Conservation (phyloP, 2,113 vertebrate species). For the Danionella cerebrum region DNA sequence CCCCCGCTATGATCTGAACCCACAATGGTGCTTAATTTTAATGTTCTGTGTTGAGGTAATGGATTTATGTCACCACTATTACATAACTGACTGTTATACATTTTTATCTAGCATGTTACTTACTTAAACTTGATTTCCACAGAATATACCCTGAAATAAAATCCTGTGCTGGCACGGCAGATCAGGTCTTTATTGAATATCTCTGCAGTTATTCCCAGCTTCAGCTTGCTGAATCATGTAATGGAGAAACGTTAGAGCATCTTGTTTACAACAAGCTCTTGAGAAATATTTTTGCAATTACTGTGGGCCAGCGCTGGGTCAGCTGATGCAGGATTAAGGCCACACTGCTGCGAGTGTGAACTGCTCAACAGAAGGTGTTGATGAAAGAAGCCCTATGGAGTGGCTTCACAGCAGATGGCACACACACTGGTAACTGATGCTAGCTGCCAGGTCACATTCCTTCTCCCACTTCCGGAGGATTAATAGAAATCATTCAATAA, state of each 20-base stretch:
- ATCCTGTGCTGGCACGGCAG: background rate
- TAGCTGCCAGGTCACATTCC: constrained; percentile 22
- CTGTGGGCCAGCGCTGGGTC: background rate
- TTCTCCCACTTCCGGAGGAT: constrained; percentile 3
- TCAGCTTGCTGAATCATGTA: background rate
- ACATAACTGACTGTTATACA: background rate
- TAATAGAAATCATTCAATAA: constrained; percentile 2
- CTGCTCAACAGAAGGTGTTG: constrained; percentile 25
- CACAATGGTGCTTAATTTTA: background rate
- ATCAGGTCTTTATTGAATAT: constrained; percentile 7
- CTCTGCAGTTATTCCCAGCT: background rate
- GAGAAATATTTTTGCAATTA: constrained; percentile 1
- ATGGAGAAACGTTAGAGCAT: background rate
- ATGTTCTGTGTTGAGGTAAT: background rate
- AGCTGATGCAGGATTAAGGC: constrained; percentile 34
- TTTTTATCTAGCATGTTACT: background rate
- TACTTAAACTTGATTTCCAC: background rate
- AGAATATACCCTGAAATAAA: background rate
- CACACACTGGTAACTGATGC: background rate
- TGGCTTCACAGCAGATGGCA: constrained; percentile 27
- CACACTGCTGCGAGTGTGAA: constrained; percentile 33
- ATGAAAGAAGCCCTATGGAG: background rate
- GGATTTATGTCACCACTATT: background rate
- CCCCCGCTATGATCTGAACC: background rate
- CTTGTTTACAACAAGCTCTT: constrained; percentile 6